Evolutionary conservation across 1,140 invertebrate genomes (phyloP).

Genomic region (Ceratina calcarata): DNA sequence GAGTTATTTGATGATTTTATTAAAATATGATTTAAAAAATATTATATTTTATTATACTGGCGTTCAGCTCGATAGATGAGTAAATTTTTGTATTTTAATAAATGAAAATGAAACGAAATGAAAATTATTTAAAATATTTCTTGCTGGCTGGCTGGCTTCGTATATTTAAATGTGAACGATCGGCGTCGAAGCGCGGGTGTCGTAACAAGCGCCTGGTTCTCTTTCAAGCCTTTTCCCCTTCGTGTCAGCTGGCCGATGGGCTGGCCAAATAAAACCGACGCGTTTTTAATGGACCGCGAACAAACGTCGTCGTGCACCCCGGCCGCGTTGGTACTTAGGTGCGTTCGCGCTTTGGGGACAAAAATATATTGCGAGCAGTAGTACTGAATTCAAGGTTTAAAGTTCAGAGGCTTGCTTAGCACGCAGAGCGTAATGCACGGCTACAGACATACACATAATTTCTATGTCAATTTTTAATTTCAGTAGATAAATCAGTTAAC

Average conservation of each 20-base stretch:
- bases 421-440: too few species aligned
- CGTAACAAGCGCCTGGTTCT: slow-evolving; percentile 48
- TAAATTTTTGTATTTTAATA: too few species aligned
- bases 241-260: slow-evolving; percentile 52
- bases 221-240: slow-evolving; percentile 41
- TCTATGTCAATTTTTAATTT: too few species aligned
- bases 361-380: slow-evolving; percentile 36
- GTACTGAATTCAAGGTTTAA: too few species aligned
- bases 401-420: too few species aligned
- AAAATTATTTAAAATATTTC: background rate
- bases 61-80: too few species aligned
- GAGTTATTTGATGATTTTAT: too few species aligned
- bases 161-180: slow-evolving; percentile 7
- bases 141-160: too few species aligned
- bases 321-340: slow-evolving; percentile 16
- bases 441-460: too few species aligned
- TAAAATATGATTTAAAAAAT: too few species aligned
- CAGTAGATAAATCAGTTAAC: background rate
- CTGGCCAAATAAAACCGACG: slow-evolving; percentile 65
- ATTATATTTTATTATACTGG: too few species aligned
- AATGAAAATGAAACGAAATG: too few species aligned
- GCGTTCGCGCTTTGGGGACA: slow-evolving; percentile 10
- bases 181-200: slow-evolving; percentile 24
- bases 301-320: slow-evolving; percentile 62
- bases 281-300: slow-evolving; percentile 72